phyloP scores from a whole-genome alignment of 2,888 invertebrate genomes.

The Empis livida region DNA sequence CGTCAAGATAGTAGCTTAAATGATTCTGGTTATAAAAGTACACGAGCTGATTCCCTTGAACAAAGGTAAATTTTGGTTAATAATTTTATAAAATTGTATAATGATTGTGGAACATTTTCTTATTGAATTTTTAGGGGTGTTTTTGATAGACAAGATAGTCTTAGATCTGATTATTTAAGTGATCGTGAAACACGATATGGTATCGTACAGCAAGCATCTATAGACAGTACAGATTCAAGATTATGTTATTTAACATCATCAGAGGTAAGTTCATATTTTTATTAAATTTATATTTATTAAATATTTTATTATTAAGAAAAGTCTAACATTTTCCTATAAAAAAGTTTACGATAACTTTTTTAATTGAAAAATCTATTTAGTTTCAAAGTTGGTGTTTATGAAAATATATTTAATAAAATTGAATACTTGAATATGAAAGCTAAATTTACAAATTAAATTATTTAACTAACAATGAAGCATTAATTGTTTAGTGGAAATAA shows the following conservation, averaged over 20 bases:
- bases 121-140: slow-evolving; percentile 49
- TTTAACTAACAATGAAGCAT: too few relatives aligned
- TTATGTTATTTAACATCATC: slow-evolving; percentile 90
- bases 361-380: too few relatives aligned
- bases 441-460: too few relatives aligned
- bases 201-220: slow-evolving; percentile 85
- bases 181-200: slow-evolving; percentile 79
- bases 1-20: slow-evolving; percentile 76
- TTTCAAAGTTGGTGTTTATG: too few relatives aligned
- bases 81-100: neutral
- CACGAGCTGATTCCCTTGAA: slow-evolving; percentile 74
- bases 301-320: neutral
- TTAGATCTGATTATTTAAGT: slow-evolving; percentile 80
- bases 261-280: slow-evolving; percentile 58
- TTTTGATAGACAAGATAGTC: slow-evolving; percentile 80
- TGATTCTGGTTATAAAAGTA: slow-evolving; percentile 77
- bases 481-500: too few relatives aligned
- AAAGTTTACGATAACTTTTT: too few relatives aligned
- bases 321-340: too few relatives aligned
- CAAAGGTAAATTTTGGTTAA: slow-evolving; percentile 48
- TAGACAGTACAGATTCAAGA: slow-evolving; percentile 87
- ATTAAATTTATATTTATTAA: neutral
- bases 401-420: too few relatives aligned
- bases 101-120: slow-evolving; percentile 9
- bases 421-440: too few relatives aligned